Base-by-base conservation (phyloP, 1,140 invertebrate species). In the Bombus consobrinus region DNA sequence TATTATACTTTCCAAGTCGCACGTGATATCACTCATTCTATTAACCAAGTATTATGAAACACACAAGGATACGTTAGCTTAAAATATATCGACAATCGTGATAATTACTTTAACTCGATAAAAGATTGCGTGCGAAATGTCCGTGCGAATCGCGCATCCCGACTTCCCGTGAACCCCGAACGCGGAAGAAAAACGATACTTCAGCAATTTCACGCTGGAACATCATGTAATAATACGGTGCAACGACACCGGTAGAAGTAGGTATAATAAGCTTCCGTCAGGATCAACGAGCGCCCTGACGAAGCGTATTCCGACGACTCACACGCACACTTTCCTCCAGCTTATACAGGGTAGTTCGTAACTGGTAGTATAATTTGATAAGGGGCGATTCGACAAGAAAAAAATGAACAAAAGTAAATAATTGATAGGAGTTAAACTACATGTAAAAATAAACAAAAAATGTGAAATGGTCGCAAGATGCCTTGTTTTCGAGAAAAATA, bases 81-180 rank as follows among this genome's bases (percentile, higher is more conserved):
- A 62, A n/a, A 62, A 13, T 12, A n/a, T 12, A 62, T 62, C 12
- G 10, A n/a, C 59, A 2, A 22, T 53, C 18, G 47, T 34, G 18
- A 22, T 22, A 41, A 28, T 18, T 71, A 41, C 72, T 59, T 37
- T 62, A 37, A 28, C 28, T 12, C 43, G 57, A 76, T 57, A 88
- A 88, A 88, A 59, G 72, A 85, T 62, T 71, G 47, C 39, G 69
- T 47, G 47, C 25, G 57, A 47, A 15, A 37, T 25, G 25, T 34
- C n/a, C 64, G 72, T 87, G 86, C 59, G 82, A 88, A 88, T 69
- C 43, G 41, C 37, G 68, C 84, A 64, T 34, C 37, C 47, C 22
- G 39, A 88, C 85, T 81, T 88, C 78, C 37, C 12, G 73, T 12
- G 41, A 73, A 32, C 1, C 0, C 47, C 9, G 39, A 64, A 79